Conservation (phyloP, 2,797 vertebrate genomes). For the Tarsius wallacei region DNA sequence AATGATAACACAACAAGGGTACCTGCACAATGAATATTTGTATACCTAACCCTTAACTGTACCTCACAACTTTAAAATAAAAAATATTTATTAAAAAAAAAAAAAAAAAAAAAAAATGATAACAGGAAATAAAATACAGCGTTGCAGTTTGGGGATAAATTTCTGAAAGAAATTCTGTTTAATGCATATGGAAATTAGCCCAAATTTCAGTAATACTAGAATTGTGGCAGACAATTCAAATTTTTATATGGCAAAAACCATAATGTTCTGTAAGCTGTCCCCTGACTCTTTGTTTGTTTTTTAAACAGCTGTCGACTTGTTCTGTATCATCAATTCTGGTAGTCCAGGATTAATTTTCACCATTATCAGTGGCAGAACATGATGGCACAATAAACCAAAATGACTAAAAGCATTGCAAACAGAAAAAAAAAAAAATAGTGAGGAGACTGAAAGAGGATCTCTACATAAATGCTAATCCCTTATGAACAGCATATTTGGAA, state of each 20-base stretch:
- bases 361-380: conserved; percentile 59
- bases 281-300: conserved; percentile 64
- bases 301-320: conserved; percentile 71
- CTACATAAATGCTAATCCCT: conserved; percentile 68
- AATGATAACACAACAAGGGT: too few species aligned
- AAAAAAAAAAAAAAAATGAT: too few species aligned
- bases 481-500: conserved; percentile 73
- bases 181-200: not conserved
- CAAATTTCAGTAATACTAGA: conserved; percentile 58
- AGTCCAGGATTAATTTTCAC: conserved; percentile 69
- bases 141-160: not conserved
- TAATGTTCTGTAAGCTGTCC: conserved; percentile 5
- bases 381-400: conserved; percentile 19
- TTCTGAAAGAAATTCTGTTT: conserved; percentile 24
- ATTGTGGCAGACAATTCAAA: conserved; percentile 20
- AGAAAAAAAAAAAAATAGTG: not conserved
- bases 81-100: too few species aligned
- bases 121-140: conserved; percentile 30
- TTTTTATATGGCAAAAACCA: conserved; percentile 54
- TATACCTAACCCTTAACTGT: too few species aligned
- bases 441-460: conserved; percentile 62
- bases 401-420: conserved; percentile 5
- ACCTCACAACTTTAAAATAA: too few species aligned
- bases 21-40: too few species aligned
- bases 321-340: conserved; percentile 68